Percentiles rank a stretch among this genome's conserved stretches.
Conservation (phyloP, 2,797 vertebrate species). For the Ptychobarbus kaznakovi region DNA sequence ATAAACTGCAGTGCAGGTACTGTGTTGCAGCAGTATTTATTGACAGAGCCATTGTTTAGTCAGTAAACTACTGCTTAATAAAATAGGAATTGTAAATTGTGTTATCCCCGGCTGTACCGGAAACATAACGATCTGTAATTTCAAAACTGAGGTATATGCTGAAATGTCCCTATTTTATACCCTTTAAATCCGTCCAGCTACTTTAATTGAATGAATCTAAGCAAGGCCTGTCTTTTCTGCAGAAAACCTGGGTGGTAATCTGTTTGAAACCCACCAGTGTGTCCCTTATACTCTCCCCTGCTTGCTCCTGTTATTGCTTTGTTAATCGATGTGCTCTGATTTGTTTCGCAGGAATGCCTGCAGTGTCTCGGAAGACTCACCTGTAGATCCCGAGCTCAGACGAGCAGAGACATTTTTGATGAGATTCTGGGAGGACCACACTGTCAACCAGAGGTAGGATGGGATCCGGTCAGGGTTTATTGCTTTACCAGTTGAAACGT, state of each 20-base stretch:
- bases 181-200: neutral
- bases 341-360: conserved; percentile 56
- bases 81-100: neutral
- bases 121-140: neutral
- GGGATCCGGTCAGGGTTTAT: neutral
- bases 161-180: neutral
- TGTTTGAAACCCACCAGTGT: conserved; percentile 6
- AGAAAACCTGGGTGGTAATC: neutral
- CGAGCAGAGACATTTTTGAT: conserved; percentile 44
- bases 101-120: neutral
- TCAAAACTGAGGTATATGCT: neutral
- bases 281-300: conserved; percentile 2
- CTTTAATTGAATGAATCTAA: conserved; percentile 5
- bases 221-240: neutral
- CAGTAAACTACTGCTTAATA: neutral
- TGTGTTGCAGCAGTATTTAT: neutral
- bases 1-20: neutral
- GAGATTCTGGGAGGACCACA: conserved; percentile 46
- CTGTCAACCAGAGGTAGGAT: conserved; percentile 41
- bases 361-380: conserved; percentile 32
- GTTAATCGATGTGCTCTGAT: conserved; percentile 47
- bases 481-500: conserved; percentile 11
- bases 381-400: conserved; percentile 33
- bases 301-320: conserved; percentile 33
- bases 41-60: neutral